Percentiles rank a stretch among this genome's conserved stretches.
Evolutionary conservation across 2,888 invertebrate species (phyloP).

Genomic region (Acanthosepion pharaonis): DNA sequence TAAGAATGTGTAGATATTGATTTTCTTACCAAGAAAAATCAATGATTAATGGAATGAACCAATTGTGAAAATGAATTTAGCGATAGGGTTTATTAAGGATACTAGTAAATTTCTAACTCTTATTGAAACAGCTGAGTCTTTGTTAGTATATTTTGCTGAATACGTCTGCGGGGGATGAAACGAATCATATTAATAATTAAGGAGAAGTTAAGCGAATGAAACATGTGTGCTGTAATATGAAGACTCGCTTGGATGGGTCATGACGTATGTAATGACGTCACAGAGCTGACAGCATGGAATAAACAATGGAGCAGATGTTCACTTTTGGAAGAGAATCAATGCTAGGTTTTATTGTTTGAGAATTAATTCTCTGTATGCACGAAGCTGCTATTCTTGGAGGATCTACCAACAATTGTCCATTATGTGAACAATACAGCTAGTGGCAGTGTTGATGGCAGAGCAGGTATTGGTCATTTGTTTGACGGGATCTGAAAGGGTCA

Average conservation of each 20-base stretch:
- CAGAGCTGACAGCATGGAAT: neutral
- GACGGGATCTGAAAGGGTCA: neutral
- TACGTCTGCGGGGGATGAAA: neutral
- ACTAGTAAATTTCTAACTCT: neutral
- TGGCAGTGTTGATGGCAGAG: neutral
- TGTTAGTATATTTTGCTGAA: neutral
- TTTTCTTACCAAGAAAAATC: neutral
- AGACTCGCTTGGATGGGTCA: conserved; percentile 3
- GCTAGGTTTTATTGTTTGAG: neutral
- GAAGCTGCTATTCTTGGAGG: neutral
- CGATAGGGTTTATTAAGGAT: neutral
- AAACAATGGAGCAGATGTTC: conserved; percentile 12
- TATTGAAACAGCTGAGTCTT: neutral
- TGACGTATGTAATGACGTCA: neutral
- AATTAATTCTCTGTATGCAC: neutral
- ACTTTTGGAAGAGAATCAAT: neutral
- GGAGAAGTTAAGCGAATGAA: too few species aligned
- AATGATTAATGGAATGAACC: neutral
- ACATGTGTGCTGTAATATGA: neutral
- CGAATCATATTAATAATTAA: too few species aligned
- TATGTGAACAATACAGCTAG: neutral
- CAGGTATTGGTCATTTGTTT: neutral
- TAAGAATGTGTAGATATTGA: neutral
- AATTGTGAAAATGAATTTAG: neutral
- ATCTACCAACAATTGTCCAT: neutral